phyloP scores from a whole-genome alignment of 2,888 invertebrate genomes.

The Lepidocyrtinus sp. region DNA sequence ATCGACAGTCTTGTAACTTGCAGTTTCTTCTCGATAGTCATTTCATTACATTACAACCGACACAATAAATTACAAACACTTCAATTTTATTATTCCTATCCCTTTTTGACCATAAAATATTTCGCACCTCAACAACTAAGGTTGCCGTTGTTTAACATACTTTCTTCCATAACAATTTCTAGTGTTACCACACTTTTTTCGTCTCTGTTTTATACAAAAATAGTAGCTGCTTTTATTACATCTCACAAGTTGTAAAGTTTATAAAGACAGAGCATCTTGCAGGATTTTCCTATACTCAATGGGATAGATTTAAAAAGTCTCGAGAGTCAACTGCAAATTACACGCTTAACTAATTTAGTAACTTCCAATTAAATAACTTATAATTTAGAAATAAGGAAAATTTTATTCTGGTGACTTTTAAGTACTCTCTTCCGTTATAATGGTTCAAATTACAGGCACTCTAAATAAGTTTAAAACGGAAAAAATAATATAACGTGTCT shows the following conservation, averaged over 20 bases:
- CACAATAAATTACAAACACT: conserved; percentile 3
- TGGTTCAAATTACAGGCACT: no score
- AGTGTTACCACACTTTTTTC: background rate
- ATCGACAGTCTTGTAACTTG: conserved; percentile 57
- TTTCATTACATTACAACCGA: background rate
- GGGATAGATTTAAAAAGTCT: background rate
- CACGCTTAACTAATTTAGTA: background rate
- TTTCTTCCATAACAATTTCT: background rate
- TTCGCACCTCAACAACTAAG: no score
- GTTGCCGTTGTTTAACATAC: no score
- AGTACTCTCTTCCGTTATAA: no score
- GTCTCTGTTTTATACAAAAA: background rate
- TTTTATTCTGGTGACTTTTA: no score
- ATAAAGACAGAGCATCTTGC: background rate
- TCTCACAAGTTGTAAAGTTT: background rate
- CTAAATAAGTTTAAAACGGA: no score
- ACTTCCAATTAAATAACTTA: no score
- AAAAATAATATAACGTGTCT: no score
- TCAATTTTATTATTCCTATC: no score
- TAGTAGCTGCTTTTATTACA: background rate
- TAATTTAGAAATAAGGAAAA: no score
- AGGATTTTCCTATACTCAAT: background rate
- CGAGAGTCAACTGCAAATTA: conserved; percentile 19
- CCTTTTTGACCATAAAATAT: background rate
- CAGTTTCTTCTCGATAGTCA: conserved; percentile 41